A percentile compares a stretch with the other conserved stretches of the same genome.
These are phyloP conservation scores for Philaethria dido DNA, from an alignment of 2,888 invertebrate genomes.

Conservation along the genomic window DNA sequence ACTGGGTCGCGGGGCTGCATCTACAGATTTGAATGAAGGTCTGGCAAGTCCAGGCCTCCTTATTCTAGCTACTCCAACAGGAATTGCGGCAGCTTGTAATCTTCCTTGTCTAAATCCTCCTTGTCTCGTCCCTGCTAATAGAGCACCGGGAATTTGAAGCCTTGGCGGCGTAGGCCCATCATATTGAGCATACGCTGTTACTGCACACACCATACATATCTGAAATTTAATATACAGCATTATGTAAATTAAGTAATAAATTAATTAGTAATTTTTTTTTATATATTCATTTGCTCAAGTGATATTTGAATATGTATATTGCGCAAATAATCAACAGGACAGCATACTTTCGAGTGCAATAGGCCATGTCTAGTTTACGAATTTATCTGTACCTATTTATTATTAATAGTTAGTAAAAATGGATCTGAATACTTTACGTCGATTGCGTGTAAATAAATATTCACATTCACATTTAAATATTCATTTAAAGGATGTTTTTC, in stretches of 20 bases:
- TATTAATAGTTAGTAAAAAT: constrained; percentile 40
- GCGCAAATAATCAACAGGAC: constrained; percentile 54
- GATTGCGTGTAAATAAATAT: no score
- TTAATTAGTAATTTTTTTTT: background rate
- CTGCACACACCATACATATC: constrained; percentile 79
- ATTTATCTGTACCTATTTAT: constrained; percentile 41
- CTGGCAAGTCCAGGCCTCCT: constrained; percentile 72
- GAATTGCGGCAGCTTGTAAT: constrained; percentile 59
- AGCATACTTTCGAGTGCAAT: constrained; percentile 66
- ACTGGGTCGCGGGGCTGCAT: constrained; percentile 71
- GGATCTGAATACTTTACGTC: constrained; percentile 49
- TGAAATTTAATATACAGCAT: constrained; percentile 57
- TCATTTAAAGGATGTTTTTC: no score
- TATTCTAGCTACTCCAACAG: constrained; percentile 62
- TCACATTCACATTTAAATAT: no score
- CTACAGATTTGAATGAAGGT: constrained; percentile 77
- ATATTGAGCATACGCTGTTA: constrained; percentile 81
- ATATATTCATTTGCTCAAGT: background rate
- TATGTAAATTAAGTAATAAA: background rate
- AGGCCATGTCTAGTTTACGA: constrained; percentile 57
- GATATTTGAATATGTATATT: constrained; percentile 47
- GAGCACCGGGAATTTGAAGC: constrained; percentile 86
- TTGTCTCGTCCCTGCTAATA: constrained; percentile 71
- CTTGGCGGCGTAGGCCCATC: constrained; percentile 85
- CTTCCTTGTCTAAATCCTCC: constrained; percentile 75